Evolutionary conservation across 2,888 invertebrate species (phyloP), one percentile per base, ranked within the genome.

Genomic region (Megaustenia siamemsis): DNA sequence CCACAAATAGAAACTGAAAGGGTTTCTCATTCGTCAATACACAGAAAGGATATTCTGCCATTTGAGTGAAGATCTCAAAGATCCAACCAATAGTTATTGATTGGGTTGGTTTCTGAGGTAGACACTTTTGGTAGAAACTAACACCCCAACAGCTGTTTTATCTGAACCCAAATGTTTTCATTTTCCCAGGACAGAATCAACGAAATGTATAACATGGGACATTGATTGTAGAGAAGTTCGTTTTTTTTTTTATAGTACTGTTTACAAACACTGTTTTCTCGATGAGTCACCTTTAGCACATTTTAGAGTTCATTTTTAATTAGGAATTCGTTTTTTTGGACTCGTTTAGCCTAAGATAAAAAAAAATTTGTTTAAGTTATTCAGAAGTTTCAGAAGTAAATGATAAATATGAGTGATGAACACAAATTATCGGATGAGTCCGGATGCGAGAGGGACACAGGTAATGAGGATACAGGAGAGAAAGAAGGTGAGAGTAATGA

Each of bases 51-150:
- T 18, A 43, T 76, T 82, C 82, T 83, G 83, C 76, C 38, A 63
- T 32, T 38, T 49, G 45, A 77, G 83, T 83, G 83, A 49, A 73
- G 66, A 84, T 71, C 63, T 84, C 84, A 84, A 80, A 66, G 69
- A 69, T 84, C 84, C 84, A 84, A 84, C 80, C 69, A 73, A 53
- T 80, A 69, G 40, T 35, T 60, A 40, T 71, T 24, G 43, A 80
- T 38, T 43, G 45, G 84, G 80, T 84, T 84, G 84, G 84, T 80
- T 60, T 80, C 78, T 84, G 84, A 80, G 80, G 80, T 78, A 69
- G 75, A 32, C 71, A 75, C 76, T 83, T 83, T 43, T 77, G 76
- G 83, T 77, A 83, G 83, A 76, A 83, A 68, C 18, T 35, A 28
- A 21, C 71, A 38, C n/a, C 69, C 32, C 35, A 32, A 32, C 81